Percentiles rank a stretch among this genome's conserved stretches.
phyloP scores from a whole-genome alignment of 2,888 invertebrate genomes.

The Sinotaia quadrata region DNA sequence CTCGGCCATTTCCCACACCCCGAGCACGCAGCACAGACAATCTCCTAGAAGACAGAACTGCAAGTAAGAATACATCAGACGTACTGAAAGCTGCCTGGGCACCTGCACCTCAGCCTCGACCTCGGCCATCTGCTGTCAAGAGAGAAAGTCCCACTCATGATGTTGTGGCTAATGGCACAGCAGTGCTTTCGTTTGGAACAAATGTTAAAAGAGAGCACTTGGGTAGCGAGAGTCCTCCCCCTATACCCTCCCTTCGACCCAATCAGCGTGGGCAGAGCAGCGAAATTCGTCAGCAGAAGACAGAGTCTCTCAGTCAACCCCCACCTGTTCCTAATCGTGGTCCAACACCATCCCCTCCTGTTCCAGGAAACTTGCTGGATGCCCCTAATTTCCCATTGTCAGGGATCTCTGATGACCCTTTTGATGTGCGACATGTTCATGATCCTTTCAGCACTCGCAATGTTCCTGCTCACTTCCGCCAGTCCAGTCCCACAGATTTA shows the following conservation, averaged over 20 bases:
- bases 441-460: conserved; percentile 9
- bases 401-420: conserved; percentile 9
- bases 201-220: too few species aligned
- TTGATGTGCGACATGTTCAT: conserved; percentile 12
- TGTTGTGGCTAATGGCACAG: background rate
- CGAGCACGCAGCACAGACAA: conserved; percentile 49
- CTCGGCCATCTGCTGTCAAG: conserved; percentile 27
- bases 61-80: background rate
- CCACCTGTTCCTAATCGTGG: conserved; percentile 4
- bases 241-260: background rate
- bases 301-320: background rate
- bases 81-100: background rate
- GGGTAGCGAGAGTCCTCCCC: background rate
- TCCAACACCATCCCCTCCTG: background rate
- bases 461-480: background rate
- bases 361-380: background rate
- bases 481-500: background rate
- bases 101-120: conserved; percentile 24
- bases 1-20: conserved; percentile 17
- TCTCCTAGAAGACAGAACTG: conserved; percentile 25
- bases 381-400: conserved; percentile 7
- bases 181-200: background rate
- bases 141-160: conserved; percentile 32
- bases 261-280: background rate
- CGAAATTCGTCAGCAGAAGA: background rate